phyloP scores from a whole-genome alignment of 2,888 invertebrate genomes.

The Dilophus febrilis region DNA sequence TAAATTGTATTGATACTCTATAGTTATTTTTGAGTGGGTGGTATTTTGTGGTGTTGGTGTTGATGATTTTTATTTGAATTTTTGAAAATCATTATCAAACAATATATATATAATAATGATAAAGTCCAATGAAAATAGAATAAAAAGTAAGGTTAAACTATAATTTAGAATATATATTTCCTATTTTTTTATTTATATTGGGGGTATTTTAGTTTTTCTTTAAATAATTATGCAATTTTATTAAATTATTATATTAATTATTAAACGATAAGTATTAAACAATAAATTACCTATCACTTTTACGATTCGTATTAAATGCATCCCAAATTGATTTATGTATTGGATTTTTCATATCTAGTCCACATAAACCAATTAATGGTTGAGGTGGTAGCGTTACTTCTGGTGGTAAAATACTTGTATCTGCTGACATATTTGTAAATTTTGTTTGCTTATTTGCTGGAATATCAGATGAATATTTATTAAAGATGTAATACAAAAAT shows the following conservation, averaged over 20 bases:
- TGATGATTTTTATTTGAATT: not conserved
- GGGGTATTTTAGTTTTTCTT: too few relatives aligned
- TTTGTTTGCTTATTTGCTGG: too few relatives aligned
- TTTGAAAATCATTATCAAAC: too few relatives aligned
- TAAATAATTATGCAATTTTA: not conserved
- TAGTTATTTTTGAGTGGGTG: not conserved
- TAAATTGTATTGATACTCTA: conserved; percentile 67
- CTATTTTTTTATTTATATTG: too few relatives aligned
- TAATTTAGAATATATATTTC: too few relatives aligned
- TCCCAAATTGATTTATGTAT: conserved; percentile 89
- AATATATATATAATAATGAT: too few relatives aligned
- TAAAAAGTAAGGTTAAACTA: too few relatives aligned
- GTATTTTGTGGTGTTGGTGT: too few relatives aligned
- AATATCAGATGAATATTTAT: too few relatives aligned
- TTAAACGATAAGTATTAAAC: too few relatives aligned
- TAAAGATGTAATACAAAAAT: too few relatives aligned
- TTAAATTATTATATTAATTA: not conserved
- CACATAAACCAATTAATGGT: conserved; percentile 75
- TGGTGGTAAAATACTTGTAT: conserved; percentile 54
- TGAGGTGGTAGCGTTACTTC: conserved; percentile 72
- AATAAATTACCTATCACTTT: conserved; percentile 40
- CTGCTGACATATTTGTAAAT: conserved; percentile 33
- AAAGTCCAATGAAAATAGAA: too few relatives aligned
- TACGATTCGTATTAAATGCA: conserved; percentile 66
- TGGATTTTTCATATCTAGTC: conserved; percentile 74